Base-by-base conservation (phyloP, 2,888 invertebrate species). In the Tinea trinotella region DNA sequence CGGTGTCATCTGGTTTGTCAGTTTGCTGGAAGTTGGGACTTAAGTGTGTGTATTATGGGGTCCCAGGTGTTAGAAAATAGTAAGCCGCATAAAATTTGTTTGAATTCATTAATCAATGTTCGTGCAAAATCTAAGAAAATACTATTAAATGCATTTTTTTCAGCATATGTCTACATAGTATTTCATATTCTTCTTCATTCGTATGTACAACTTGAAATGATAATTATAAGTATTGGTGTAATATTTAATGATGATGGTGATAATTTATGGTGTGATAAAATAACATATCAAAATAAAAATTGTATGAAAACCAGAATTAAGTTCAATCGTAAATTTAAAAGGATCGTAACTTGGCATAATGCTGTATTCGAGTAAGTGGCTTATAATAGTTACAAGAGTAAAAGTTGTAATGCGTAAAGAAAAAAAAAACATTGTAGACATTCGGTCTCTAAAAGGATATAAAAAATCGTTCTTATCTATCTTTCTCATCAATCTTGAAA, bases 121-220 rank as follows among this genome's bases (percentile, higher is more conserved):
- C n/a, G n/a, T n/a, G n/a, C n/a, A n/a, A n/a, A n/a, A n/a, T n/a
- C n/a, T n/a, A n/a, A n/a, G n/a, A n/a, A n/a, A n/a, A n/a, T n/a
- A n/a, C n/a, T n/a, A n/a, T n/a, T n/a, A n/a, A n/a, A n/a, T n/a
- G n/a, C n/a, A n/a, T 34, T 20, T 19, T 10, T 72, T 69, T 20
- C 67, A 81, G 80, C 67, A 0, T 79, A 75, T 56, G 58, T 79
- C 5, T 79, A 76, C 61, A 60, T 68, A 0, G 53, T 74, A 10
- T 75, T 79, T 53, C 81, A 82, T 57, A 62, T 73, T 19, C 55
- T 80, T 19, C 56, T 79, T 6, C 79, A 80, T 58, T 67, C 68
- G 56, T 68, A 69, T 56, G 63, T 58, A 13, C 55, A 76, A 55
- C 65, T 82, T 69, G 64, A 70, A 10, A 62, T 79, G 64, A 72